These are phyloP conservation scores for Acestrorhynchus altus DNA, from an alignment of 2,797 vertebrate species.

Conservation along the genomic window DNA sequence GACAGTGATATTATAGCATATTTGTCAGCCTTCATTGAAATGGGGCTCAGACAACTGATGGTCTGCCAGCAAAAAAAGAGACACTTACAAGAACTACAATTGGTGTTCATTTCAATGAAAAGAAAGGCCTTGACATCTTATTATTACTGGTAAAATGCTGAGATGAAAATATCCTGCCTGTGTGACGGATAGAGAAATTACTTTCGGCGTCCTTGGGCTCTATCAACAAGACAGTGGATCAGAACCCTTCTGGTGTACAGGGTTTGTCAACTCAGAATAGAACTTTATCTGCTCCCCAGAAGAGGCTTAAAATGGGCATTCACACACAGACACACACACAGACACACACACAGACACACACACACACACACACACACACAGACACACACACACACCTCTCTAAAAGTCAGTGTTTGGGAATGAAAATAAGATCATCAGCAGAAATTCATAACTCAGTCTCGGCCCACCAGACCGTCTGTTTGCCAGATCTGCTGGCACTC, in stretches of 20 bases:
- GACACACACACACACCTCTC: background rate
- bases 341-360: background rate
- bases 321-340: too few species aligned
- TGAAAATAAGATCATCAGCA: background rate
- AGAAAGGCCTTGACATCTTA: background rate
- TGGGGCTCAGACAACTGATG: background rate
- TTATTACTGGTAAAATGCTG: background rate
- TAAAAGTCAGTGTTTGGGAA: background rate
- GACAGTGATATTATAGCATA: background rate
- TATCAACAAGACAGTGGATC: background rate
- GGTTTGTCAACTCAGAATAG: background rate
- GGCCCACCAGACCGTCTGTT: background rate
- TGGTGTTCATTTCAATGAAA: background rate
- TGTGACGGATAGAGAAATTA: background rate
- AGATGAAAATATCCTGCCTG: background rate
- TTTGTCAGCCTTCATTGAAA: background rate
- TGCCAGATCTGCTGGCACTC: background rate
- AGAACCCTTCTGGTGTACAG: background rate
- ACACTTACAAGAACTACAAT: background rate
- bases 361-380: too few species aligned
- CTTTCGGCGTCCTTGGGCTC: conserved; percentile 11
- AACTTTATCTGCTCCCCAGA: background rate
- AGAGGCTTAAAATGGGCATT: background rate
- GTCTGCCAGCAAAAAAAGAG: background rate
- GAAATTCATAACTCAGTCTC: background rate